Base-by-base conservation (phyloP, 2,888 invertebrate genomes). In the Chouioia cunea region DNA sequence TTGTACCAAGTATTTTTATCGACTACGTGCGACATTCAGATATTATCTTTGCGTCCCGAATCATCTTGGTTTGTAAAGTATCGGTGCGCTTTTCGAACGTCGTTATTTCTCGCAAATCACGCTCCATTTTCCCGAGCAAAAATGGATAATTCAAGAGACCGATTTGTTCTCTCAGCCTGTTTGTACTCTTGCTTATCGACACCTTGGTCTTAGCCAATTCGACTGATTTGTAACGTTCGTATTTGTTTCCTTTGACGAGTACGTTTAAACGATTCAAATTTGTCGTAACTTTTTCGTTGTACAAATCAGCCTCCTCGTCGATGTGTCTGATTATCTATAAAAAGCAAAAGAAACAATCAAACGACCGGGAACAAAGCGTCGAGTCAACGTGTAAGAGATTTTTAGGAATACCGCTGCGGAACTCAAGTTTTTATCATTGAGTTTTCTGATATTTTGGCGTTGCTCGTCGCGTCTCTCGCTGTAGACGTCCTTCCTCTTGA, bases 401-500 rank as follows among this genome's bases (percentile, higher is more conserved):
- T n/a, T n/a, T 36, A 36, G 1, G 10, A 73, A 60, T 71, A 79
- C 79, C 6, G 65, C 62, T 23, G 75, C 72, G 20, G 22, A 54
- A 14, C 57, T 20, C 1, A 70, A 65, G 53, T 76, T 77, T n/a
- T 73, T 71, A 0, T 72, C 52, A 14, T 54, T 48, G 14, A 76
- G 50, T 52, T 70, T 76, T 8, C 20, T 43, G 22, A 76, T 68
- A 23, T 74, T 69, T 14, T 76, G 74, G 15, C 56, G 59, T 23
- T 75, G 76, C 27, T 79, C 76, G 22, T 78, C 76, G 16, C 76
- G 43, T 50, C 76, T 78, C 23, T 78, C 78, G 8, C 54, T 56
- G 15, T 65, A 59, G 15, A 67, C 58, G 6, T 66, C 47, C 15
- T 75, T 74, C 15, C 59, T 66, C 16, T 69, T 74, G 20, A 54